Evolutionary conservation across 2,113 vertebrate species (phyloP).

Genomic region (Sakesphorus luctuosus): DNA sequence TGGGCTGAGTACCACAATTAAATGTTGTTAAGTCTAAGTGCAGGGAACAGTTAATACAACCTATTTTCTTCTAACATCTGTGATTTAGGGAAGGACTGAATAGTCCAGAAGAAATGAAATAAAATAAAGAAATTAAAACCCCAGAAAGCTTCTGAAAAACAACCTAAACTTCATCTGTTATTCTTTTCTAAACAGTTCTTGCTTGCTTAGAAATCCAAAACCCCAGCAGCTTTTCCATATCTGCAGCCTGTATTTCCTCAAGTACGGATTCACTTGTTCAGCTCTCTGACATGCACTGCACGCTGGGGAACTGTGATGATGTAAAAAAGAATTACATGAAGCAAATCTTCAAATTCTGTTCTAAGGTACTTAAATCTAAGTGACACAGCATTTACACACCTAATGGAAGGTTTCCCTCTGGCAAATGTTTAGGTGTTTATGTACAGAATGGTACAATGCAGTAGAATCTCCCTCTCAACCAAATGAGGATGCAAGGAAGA

Average conservation of each 20-base stretch:
- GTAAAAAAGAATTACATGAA: not conserved
- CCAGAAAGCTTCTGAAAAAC: not conserved
- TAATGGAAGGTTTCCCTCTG: not conserved
- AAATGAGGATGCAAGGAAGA: not conserved
- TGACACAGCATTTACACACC: not conserved
- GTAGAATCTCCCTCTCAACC: not conserved
- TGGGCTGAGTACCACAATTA: not conserved
- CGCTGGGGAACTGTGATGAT: not conserved
- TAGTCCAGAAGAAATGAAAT: not conserved
- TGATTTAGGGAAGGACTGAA: not conserved
- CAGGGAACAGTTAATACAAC: not conserved
- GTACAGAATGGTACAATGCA: not conserved
- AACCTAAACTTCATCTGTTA: not conserved
- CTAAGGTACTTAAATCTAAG: not conserved
- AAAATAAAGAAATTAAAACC: not conserved
- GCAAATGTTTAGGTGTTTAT: not conserved
- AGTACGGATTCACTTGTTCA: not conserved
- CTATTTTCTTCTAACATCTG: not conserved
- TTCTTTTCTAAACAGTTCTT: not conserved
- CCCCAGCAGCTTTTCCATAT: not conserved
- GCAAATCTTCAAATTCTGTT: not conserved
- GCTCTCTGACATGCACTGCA: not conserved
- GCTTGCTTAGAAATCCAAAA: not conserved
- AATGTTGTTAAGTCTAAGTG: not conserved
- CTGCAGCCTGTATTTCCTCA: not conserved